A percentile compares a stretch with the other conserved stretches of the same genome.
Conservation (phyloP, 2,113 vertebrate species). For the Stegostoma tigrinum region DNA sequence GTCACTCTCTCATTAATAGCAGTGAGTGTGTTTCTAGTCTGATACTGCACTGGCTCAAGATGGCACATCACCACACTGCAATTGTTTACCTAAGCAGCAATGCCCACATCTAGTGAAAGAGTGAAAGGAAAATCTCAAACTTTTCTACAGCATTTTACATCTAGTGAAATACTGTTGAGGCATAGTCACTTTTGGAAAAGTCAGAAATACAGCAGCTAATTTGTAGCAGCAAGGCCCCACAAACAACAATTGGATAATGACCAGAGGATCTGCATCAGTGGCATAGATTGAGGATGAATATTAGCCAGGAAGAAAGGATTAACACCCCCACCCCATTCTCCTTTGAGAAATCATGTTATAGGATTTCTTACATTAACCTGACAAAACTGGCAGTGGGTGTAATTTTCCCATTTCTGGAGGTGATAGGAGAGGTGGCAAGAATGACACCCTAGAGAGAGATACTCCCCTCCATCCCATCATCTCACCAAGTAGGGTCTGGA, state of each 20-base stretch:
- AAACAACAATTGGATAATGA: neutral
- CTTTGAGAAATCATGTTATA: neutral
- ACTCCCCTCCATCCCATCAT: too few relatives aligned
- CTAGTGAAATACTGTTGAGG: neutral
- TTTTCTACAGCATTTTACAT: neutral
- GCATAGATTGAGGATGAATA: neutral
- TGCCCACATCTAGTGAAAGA: too few relatives aligned
- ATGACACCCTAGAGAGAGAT: too few relatives aligned
- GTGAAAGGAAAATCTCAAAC: neutral
- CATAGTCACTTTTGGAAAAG: neutral
- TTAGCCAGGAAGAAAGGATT: neutral
- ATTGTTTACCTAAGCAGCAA: too few relatives aligned
- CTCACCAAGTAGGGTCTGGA: too few relatives aligned
- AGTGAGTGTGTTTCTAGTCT: too few relatives aligned
- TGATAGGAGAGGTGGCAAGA: too few relatives aligned
- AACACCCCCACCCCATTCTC: neutral
- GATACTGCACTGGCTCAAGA: too few relatives aligned
- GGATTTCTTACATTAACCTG: neutral
- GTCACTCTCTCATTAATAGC: too few relatives aligned
- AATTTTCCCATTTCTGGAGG: too few relatives aligned
- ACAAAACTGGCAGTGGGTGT: neutral
- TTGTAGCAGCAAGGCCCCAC: neutral
- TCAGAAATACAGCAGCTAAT: neutral
- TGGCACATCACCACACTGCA: too few relatives aligned
- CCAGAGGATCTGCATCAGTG: neutral